Evolutionary conservation across 2,113 vertebrate genomes (phyloP).

Genomic region (Crotalus horridus): DNA sequence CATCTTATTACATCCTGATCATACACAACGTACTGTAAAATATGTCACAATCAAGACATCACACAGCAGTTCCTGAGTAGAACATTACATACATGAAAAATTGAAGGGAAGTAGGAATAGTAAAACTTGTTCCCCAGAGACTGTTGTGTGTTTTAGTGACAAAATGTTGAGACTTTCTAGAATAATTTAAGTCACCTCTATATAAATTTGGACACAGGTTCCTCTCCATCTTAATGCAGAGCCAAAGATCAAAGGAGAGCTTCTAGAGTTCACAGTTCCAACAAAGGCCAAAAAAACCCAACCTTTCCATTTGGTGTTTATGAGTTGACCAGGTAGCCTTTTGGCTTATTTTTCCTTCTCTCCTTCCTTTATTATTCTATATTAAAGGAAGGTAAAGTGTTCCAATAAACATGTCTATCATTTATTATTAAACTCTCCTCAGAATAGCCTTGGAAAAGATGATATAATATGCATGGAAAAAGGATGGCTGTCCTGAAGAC

Average conservation of each 20-base stretch:
- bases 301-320: neutral
- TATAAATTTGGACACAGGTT: neutral
- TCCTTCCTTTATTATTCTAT: neutral
- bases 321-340: neutral
- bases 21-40: slow-evolving; percentile 46
- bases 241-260: neutral
- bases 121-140: neutral
- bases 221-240: neutral
- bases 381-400: neutral
- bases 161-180: neutral
- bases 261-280: neutral
- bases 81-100: slow-evolving; percentile 27
- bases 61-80: slow-evolving; percentile 24
- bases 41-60: slow-evolving; percentile 49
- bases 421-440: neutral
- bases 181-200: neutral
- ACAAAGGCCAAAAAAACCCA: neutral
- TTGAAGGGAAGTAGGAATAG: neutral
- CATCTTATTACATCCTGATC: slow-evolving; percentile 57
- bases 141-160: neutral
- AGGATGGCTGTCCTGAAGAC: neutral
- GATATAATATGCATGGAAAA: neutral
- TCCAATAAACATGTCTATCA: neutral
- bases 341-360: neutral
- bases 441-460: neutral